Percentiles rank a stretch among this genome's conserved stretches.
Conservation (phyloP, 2,797 vertebrate species). For the Antrozous pallidus region DNA sequence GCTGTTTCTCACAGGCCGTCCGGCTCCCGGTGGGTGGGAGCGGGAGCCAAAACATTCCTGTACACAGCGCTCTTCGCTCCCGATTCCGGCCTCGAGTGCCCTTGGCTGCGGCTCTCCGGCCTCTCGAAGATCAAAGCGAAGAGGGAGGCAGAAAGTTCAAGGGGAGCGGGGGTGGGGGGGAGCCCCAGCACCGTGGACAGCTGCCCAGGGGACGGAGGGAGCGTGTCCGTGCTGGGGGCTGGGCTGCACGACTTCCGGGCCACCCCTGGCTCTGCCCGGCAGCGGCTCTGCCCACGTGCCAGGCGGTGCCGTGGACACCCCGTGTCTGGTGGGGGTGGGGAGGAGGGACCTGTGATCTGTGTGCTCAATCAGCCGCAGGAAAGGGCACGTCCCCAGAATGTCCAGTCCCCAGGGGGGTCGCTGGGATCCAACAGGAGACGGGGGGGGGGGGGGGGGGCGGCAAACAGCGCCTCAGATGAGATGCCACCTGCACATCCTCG, state of each 20-base stretch:
- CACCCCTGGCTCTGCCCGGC: fast-evolving
- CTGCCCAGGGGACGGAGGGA: background rate
- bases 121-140: background rate
- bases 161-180: background rate
- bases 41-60: too few species aligned
- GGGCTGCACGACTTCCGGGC: fast-evolving
- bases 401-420: background rate
- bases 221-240: fast-evolving
- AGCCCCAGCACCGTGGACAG: background rate
- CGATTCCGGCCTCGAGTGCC: background rate
- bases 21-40: too few species aligned
- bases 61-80: background rate
- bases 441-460: too few species aligned
- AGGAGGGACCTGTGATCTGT: fast-evolving
- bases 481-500: background rate
- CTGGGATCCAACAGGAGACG: background rate
- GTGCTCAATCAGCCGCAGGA: fast-evolving
- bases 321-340: too few species aligned
- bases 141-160: background rate
- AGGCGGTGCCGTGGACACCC: too few species aligned
- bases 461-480: too few species aligned
- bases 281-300: background rate
- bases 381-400: background rate
- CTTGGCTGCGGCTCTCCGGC: background rate
- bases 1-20: too few species aligned